These are phyloP conservation scores for Catocala nupta DNA, from an alignment of 2,888 invertebrate genomes.

Conservation along the genomic window DNA sequence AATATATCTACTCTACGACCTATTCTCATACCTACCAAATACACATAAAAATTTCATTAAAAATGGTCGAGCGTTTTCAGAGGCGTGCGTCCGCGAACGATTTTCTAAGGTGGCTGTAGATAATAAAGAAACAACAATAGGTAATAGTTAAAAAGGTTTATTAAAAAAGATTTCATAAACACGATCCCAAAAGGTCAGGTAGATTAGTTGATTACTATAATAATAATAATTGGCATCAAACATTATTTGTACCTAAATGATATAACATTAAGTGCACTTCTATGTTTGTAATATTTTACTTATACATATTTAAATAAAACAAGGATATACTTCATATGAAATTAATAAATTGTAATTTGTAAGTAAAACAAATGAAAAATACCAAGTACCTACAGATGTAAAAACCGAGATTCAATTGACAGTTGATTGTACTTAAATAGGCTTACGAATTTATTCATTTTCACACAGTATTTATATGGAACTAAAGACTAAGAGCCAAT, in stretches of 20 bases:
- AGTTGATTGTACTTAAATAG: slow-evolving; percentile 16
- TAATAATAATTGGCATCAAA: slow-evolving; percentile 66
- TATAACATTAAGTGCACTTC: slow-evolving; percentile 23
- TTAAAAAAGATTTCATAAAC: slow-evolving; percentile 59
- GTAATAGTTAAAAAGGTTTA: slow-evolving; percentile 48
- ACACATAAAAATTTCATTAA: too few relatives aligned
- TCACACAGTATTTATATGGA: background rate
- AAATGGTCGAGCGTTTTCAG: too few relatives aligned
- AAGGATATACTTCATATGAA: slow-evolving; percentile 1
- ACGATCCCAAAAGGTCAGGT: slow-evolving; percentile 59
- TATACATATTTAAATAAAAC: slow-evolving; percentile 4
- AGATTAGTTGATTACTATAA: slow-evolving; percentile 53
- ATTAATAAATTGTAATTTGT: background rate
- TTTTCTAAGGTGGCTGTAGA: slow-evolving; percentile 7
- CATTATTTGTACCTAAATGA: slow-evolving; percentile 40
- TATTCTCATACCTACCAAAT: too few relatives aligned
- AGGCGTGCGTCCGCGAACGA: too few relatives aligned
- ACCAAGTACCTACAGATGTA: background rate
- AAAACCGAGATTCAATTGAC: slow-evolving; percentile 20
- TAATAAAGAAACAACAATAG: slow-evolving; percentile 30
- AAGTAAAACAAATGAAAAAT: background rate
- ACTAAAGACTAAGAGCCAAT: too few relatives aligned
- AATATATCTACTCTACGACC: too few relatives aligned
- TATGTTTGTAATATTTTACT: slow-evolving; percentile 15
- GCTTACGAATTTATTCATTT: background rate